Evolutionary conservation across 2,888 invertebrate species (phyloP), one percentile per base, ranked within the genome.

Genomic region (Limnephilus rhombicus): DNA sequence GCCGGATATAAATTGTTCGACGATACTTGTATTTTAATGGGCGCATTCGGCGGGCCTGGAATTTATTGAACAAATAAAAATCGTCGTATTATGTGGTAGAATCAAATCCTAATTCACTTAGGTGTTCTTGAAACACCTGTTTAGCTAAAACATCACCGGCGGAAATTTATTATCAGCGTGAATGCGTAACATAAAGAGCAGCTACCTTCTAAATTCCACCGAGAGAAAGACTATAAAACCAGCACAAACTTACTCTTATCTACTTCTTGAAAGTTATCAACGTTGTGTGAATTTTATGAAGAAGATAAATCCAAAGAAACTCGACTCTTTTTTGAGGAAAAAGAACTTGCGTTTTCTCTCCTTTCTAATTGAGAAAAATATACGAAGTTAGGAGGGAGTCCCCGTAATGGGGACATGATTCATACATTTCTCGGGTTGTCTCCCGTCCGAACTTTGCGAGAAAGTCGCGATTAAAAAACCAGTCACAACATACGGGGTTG

Each of bases 1-100:
- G 90, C 29, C 68, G 90, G 85, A 49, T 89, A 91, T 92, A 92
- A 92, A 91, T 88, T 86, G 86, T 92, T 92, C 45, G 53, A 91
- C 89, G 91, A 85, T 53, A 85, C 89, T 91, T 85, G 68, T 81
- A 89, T 34, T 68, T 91, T 89, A 91, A 89, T 80, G 89, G 91
- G 18, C 80, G 83, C 85, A 81, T 31, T 90, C 45, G 29, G 87
- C 53, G 18, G 34, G 87, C 53, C 15, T 15, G 87, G 37, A n/a
- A 80, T 89, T 81, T 89, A 89, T 89, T 89, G 41, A 80, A 89
- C 80, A 37, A 89, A 80, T 89, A 89, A 89, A 89, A 89, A 37
- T 81, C 81, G 7, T 81, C 41, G 37, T 41, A 81, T 53, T 24
- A 41, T 80, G 89, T 37, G 89, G 80, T 45, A n/a, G n/a, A 86